Evolutionary conservation across 1,140 invertebrate species (phyloP).

Genomic region (Bacillus rossius): DNA sequence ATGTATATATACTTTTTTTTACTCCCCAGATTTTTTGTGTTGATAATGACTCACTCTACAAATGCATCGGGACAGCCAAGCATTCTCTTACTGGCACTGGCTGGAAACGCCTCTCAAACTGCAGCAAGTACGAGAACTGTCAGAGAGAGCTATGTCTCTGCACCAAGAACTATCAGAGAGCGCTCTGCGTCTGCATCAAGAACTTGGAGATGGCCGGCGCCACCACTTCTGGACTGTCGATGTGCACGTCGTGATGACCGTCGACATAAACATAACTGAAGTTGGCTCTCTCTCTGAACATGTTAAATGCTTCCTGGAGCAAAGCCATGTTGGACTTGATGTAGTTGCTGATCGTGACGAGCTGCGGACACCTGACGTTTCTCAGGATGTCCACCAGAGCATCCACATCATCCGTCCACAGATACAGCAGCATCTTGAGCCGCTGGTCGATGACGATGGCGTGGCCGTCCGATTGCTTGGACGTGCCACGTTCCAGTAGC

Average conservation of each 20-base stretch:
- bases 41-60: too few species aligned
- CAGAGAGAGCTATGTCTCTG: too few species aligned
- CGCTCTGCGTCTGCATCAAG: constrained; percentile 28
- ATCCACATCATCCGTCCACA: not conserved
- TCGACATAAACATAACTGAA: constrained; percentile 40
- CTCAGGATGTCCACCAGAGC: not conserved
- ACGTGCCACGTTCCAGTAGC: constrained; percentile 44
- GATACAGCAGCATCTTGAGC: constrained; percentile 21
- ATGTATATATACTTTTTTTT: too few species aligned
- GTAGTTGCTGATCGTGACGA: constrained; percentile 26
- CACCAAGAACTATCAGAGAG: constrained; percentile 31
- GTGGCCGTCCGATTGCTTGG: constrained; percentile 30
- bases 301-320: not conserved
- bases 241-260: constrained; percentile 61
- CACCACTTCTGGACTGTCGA: constrained; percentile 51
- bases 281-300: constrained; percentile 12
- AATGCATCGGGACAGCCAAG: too few species aligned
- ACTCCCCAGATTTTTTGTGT: too few species aligned
- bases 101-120: too few species aligned
- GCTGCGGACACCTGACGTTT: constrained; percentile 16
- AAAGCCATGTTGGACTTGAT: not conserved
- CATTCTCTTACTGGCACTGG: too few species aligned
- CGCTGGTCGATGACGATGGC: constrained; percentile 38
- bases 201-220: constrained; percentile 41
- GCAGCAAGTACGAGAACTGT: too few species aligned